A percentile compares a stretch with the other conserved stretches of the same genome.
Evolutionary conservation across 2,113 vertebrate genomes (phyloP).

Genomic region (Tragelaphus scriptus): DNA sequence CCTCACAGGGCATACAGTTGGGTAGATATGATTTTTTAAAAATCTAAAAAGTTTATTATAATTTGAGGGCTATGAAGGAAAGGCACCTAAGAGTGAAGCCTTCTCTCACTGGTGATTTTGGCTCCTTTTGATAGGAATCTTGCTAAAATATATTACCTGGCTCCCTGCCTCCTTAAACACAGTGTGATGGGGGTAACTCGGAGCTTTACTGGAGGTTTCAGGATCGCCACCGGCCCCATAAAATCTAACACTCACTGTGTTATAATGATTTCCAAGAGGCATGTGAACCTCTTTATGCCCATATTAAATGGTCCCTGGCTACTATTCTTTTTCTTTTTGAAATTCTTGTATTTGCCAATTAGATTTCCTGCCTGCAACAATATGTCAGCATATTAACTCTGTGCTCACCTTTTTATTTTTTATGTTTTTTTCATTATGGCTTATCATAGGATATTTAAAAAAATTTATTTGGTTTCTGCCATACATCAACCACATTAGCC

Average conservation of each 20-base stretch:
- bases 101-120: neutral
- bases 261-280: conserved; percentile 21
- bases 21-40: neutral
- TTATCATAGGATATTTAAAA: neutral
- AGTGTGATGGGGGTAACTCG: neutral
- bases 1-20: neutral
- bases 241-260: neutral
- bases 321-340: conserved; percentile 7
- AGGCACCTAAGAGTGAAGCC: neutral
- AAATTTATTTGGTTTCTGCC: neutral
- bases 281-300: conserved; percentile 7
- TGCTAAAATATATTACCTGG: neutral
- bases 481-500: neutral
- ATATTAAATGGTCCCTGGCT: conserved; percentile 20
- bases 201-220: neutral
- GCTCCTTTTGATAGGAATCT: neutral
- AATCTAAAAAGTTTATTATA: neutral
- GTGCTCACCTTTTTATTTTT: neutral
- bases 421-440: neutral
- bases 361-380: neutral
- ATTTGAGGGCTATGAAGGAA: neutral
- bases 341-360: conserved; percentile 13
- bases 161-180: neutral
- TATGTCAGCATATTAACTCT: neutral
- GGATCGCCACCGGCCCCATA: neutral